Evolutionary conservation across 1,140 invertebrate genomes (phyloP), one percentile per base, ranked within the genome.

Genomic region (Harpegnathos saltator): DNA sequence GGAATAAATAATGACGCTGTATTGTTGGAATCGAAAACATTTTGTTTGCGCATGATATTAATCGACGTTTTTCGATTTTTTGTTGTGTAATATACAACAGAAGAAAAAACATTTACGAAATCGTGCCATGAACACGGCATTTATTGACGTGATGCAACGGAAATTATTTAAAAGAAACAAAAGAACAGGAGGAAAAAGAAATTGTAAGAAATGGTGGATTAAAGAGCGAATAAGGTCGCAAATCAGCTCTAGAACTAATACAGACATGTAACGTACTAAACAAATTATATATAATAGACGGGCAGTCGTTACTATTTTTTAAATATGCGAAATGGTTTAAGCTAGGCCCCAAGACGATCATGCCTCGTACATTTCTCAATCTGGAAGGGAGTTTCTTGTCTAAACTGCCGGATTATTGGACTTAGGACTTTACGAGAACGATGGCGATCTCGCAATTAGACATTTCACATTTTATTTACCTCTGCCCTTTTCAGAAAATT

Each of bases 261-360:
- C 62, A 73, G 69, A 84, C 24, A 71, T 9, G 9, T 44, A 11
- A 59, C 11, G 11, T 44, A 11, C 7, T 44, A 44, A 44, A 44
- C 38, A 4, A 86, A 73, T 63, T 78, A 83, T 68, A 66, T 44
- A 82, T 62, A 50, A 69, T 73, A 75, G 86, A 88, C 69, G 38
- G 44, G 56, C 74, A 82, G 65, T 83, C 65, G 71, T 84, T 69
- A 81, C 56, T 90, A 90, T 87, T 90, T 89, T 90, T 90, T 89
- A 83, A 84, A 85, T 68, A 84, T 33, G 26, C 71, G 52, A 82
- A 82, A 65, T 50, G 58, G 84, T 80, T 80, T 68, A 84, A 85
- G 85, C 81, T 85, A 89, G 65, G 74, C 84, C 59, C 85, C 84
- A 72, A 74, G 73, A 85, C 71, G 86, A 89, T 90, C 86, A 82